These are phyloP conservation scores for Drosophila sucinea DNA, from an alignment of 1,140 invertebrate genomes.

Conservation along the genomic window DNA sequence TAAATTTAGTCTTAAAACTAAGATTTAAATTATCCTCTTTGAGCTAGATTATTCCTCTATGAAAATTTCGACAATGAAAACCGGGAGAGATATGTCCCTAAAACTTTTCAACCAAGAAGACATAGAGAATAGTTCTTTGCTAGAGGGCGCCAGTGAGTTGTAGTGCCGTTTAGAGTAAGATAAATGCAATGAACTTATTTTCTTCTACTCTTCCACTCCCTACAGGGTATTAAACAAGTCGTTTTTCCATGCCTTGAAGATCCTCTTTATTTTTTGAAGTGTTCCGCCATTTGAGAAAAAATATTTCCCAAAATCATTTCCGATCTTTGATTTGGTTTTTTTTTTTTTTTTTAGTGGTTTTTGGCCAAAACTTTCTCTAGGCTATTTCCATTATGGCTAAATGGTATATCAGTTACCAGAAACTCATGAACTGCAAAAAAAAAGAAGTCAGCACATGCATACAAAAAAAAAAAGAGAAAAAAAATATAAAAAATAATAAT, in stretches of 20 bases:
- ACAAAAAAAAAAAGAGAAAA: background rate
- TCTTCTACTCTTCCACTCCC: background rate
- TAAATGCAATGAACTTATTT: too few relatives aligned
- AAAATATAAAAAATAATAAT: conserved; percentile 37
- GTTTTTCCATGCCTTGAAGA: too few relatives aligned
- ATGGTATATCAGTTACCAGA: conserved; percentile 64
- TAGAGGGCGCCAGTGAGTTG: too few relatives aligned
- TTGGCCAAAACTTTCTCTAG: conserved; percentile 49
- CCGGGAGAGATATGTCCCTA: too few relatives aligned
- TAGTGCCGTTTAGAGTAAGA: too few relatives aligned
- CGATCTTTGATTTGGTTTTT: conserved; percentile 13
- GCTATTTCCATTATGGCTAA: conserved; percentile 61
- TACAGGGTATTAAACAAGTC: background rate
- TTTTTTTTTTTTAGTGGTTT: conserved; percentile 35
- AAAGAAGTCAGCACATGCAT: conserved; percentile 14
- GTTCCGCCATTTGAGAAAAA: background rate
- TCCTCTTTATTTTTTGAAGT: background rate
- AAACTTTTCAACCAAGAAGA: too few relatives aligned
- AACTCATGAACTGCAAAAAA: conserved; percentile 18
- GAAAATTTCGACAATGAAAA: too few relatives aligned
- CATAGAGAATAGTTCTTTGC: too few relatives aligned
- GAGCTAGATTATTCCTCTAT: too few relatives aligned
- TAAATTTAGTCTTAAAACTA: too few relatives aligned
- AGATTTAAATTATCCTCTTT: too few relatives aligned
- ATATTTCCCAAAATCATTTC: background rate